Evolutionary conservation across 2,113 vertebrate species (phyloP).

Genomic region (Polypterus senegalus): DNA sequence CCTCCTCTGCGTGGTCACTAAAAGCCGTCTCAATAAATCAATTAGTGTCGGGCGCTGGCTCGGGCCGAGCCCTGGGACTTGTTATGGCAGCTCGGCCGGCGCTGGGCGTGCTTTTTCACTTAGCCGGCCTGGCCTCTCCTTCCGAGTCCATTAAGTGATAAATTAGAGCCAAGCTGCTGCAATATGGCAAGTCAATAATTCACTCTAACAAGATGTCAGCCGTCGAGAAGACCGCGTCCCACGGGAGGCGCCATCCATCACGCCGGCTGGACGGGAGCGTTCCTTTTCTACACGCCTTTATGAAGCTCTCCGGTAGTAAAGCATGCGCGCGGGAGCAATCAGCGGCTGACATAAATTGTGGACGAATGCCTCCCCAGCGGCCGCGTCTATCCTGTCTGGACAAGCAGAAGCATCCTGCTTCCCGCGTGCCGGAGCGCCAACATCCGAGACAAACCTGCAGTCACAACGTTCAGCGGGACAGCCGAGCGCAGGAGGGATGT

Average conservation of each 20-base stretch:
- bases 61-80: not conserved
- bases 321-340: constrained; percentile 1
- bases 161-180: not conserved
- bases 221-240: not conserved
- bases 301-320: constrained; percentile 7
- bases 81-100: not conserved
- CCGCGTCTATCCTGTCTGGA: constrained; percentile 7
- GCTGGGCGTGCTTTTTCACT: not conserved
- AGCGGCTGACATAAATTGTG: not conserved
- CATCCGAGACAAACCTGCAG: too few species aligned
- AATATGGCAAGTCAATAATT: not conserved
- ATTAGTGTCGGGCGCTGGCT: not conserved
- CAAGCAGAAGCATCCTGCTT: constrained; percentile 5
- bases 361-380: not conserved
- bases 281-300: not conserved
- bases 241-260: not conserved
- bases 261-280: not conserved
- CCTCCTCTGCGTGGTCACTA: too few species aligned
- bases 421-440: not conserved
- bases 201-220: not conserved
- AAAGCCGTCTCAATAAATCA: not conserved
- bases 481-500: too few species aligned
- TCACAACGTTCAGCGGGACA: too few species aligned
- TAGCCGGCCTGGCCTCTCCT: not conserved
- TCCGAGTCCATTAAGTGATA: not conserved